Percentiles rank a stretch among this genome's conserved stretches.
Evolutionary conservation across 92 coral and sea anemone genomes (phyloP).

Genomic region (Phenganax marumi): DNA sequence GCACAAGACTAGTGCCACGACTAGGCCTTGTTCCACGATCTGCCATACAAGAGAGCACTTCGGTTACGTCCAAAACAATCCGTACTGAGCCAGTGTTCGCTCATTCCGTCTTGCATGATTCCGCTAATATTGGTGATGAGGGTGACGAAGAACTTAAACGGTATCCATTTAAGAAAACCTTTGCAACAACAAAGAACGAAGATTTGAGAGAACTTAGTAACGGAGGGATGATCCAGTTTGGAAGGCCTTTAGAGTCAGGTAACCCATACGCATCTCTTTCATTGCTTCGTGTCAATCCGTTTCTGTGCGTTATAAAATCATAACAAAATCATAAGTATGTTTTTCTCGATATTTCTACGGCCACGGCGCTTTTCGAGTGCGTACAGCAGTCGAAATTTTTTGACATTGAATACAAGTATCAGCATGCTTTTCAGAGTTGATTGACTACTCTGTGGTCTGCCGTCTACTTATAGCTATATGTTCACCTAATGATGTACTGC

Average conservation of each 20-base stretch:
- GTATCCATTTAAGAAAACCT: neutral
- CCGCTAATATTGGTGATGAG: neutral
- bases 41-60: neutral
- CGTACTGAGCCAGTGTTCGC: neutral
- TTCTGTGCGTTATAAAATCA: neutral
- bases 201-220: neutral
- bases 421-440: no score
- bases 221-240: neutral
- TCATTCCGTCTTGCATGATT: neutral
- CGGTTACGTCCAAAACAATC: neutral
- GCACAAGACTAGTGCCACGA: slow-evolving; percentile 31
- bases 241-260: neutral
- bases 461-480: no score
- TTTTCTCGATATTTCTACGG: neutral
- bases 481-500: no score
- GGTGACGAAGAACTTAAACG: neutral
- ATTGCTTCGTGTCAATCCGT: neutral
- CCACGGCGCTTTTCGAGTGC: no score
- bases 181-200: neutral
- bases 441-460: no score
- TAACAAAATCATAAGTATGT: neutral
- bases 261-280: neutral
- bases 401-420: no score
- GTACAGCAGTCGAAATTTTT: no score
- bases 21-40: slow-evolving; percentile 37